Evolutionary conservation across 2,113 vertebrate species (phyloP).

Genomic region (Anhinga anhinga): DNA sequence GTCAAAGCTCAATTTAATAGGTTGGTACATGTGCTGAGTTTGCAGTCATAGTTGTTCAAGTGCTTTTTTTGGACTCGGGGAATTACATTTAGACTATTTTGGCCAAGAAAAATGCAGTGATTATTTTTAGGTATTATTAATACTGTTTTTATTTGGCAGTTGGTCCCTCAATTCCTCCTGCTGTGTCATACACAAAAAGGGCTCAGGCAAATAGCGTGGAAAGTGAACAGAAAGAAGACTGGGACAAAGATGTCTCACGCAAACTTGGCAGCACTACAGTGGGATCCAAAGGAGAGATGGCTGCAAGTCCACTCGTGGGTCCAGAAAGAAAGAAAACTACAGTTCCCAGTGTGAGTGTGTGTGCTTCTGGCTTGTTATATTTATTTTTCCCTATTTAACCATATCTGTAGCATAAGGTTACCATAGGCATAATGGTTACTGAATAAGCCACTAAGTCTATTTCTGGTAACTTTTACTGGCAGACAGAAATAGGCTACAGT

Average conservation of each 20-base stretch:
- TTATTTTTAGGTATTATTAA: constrained; percentile 26
- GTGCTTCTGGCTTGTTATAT: neutral
- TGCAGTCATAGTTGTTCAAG: constrained; percentile 46
- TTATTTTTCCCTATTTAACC: constrained; percentile 32
- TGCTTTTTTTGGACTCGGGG: neutral
- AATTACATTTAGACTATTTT: constrained; percentile 30
- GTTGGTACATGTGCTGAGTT: constrained; percentile 28
- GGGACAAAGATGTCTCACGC: constrained; percentile 85
- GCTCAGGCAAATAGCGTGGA: constrained; percentile 93
- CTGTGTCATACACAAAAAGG: constrained; percentile 91
- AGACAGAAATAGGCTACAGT: constrained; percentile 31
- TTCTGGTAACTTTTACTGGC: constrained; percentile 24
- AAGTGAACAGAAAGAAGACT: constrained; percentile 93
- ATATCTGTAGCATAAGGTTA: neutral
- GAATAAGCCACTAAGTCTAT: constrained; percentile 4
- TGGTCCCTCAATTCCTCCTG: constrained; percentile 90
- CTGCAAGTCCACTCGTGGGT: constrained; percentile 88
- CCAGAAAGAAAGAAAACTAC: constrained; percentile 92
- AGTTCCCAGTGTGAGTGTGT: constrained; percentile 84
- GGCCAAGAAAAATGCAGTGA: neutral
- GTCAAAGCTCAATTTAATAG: constrained; percentile 54
- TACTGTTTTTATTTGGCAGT: constrained; percentile 72
- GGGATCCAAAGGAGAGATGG: constrained; percentile 89
- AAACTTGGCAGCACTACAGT: constrained; percentile 84
- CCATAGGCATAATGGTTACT: neutral